Base-by-base conservation (phyloP, 2,888 invertebrate genomes). In the Meteorus colon region DNA sequence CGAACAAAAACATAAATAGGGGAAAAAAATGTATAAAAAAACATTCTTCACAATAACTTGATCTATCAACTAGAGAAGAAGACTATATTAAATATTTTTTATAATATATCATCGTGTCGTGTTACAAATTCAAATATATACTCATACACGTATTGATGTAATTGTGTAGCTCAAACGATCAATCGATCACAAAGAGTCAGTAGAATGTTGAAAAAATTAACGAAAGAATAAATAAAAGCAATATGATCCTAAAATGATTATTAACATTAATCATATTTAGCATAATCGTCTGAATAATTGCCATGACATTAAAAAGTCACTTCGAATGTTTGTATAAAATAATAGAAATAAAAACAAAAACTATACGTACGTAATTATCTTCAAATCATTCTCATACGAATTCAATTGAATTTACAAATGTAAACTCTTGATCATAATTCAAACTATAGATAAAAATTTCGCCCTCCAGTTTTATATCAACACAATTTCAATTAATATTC, bases 61-160 rank as follows among this genome's bases (percentile, higher is more conserved):
- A 19, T 55, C 19, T 55, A 19, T 55, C 19, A 55, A 55, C 10
- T 55, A 19, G 19, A 55, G 6, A 19, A 6, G 55, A 19, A 55
- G 19, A 55, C 19, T 55, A 55, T 55, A 55, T 48, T 24, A 19
- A 55, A 55, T 55, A 55, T 55, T 55, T 55, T 55, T 55, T 55
- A 55, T 55, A 55, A 55, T 55, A 55, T 55, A 55, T 55, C 51
- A 41, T 12, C 8, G 12, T 41, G 12, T 41, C 41, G 41, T 41
- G 41, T 41, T 41, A 41, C 41, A 41, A 41, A 41, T 41, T 41
- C 41, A 41, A 41, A 41, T 41, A 41, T 41, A 41, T 6, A 41
- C 41, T 41, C 8, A 48, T 16, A 6, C n/a, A 48, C 48, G 48
- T 48, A 48, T 19, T 55, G 55, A 19, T 55, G 6, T 55, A 19